Base-by-base conservation (phyloP, 2,797 vertebrate genomes). In the Monodelphis domestica region DNA sequence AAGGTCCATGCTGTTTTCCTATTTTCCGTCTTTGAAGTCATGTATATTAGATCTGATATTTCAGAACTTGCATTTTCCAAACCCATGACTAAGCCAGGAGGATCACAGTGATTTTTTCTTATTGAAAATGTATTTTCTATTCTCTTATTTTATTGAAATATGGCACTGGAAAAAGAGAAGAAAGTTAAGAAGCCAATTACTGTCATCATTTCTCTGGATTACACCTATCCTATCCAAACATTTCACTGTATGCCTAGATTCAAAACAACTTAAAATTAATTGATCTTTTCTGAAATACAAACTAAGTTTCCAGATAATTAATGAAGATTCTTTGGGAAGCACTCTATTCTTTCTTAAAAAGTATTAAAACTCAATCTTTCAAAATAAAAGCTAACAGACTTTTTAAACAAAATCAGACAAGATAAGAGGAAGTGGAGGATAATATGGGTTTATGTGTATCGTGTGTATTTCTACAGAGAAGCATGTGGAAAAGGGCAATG, bases 221-320 rank as follows among this genome's bases (percentile, higher is more conserved):
- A 90, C 50, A 94, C 29, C 51, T 93, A 89, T 93, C n/a, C n/a
- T n/a, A 95, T 95, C 70, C 59, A 94, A 92, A 95, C 94, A 95
- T 56, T 92, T 96, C 93, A 94, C 92, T 94, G 91, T 57, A 63
- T 63, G 45, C 7, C 57, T 54, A 89, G 4, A 63, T 54, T 53
- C 54, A 78, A 78, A 94, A 38, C 70, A 59, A 92, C 0, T 5
- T 4, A 87, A 55, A 89, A 45, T 93, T 92, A 93, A 93, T 89
- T 94, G 53, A 54, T 89, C 87, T 84, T 45, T 91, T 96, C 89
- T 78, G 94, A 93, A 90, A 59, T 28, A 52, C 53, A 70, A 59
- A 45, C 33, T 89, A 89, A 54, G 52, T 94, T 94, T 96, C 89
- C 54, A 90, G 50, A 63, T 51, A 90, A 94, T 84, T 94, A 93